phyloP scores from a whole-genome alignment of 2,113 vertebrate species.

The Saimiri boliviensis region DNA sequence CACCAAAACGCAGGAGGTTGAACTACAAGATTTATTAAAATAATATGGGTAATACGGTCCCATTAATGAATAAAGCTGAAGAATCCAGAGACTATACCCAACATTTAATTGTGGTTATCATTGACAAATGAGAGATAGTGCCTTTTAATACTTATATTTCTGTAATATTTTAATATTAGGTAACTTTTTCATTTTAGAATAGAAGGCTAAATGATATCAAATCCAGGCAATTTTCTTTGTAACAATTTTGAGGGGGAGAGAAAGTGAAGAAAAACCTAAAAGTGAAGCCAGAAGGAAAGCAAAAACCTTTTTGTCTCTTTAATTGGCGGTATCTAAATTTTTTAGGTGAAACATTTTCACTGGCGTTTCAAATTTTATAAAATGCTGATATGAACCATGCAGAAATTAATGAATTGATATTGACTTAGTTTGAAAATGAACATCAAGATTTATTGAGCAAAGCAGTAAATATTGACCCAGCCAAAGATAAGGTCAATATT shows the following conservation, averaged over 20 bases:
- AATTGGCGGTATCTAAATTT: conserved; percentile 24
- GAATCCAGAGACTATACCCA: neutral
- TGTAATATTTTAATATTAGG: neutral
- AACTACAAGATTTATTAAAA: neutral
- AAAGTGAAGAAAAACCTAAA: neutral
- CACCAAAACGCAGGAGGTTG: neutral
- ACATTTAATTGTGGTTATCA: neutral
- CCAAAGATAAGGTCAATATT: conserved; percentile 70
- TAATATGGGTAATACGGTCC: neutral
- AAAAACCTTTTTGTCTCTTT: neutral
- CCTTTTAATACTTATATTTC: neutral
- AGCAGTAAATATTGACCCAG: conserved; percentile 72
- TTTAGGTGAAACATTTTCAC: conserved; percentile 54
- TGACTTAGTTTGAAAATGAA: conserved; percentile 68
- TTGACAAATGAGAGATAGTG: neutral
- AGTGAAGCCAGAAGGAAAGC: neutral
- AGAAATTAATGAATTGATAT: conserved; percentile 76
- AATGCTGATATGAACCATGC: conserved; percentile 60
- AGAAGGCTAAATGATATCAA: neutral
- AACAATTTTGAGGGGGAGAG: neutral
- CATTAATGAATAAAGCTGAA: neutral
- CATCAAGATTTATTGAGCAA: conserved; percentile 73
- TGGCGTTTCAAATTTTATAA: conserved; percentile 59
- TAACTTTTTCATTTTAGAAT: neutral
- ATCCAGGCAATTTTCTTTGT: neutral